These are phyloP conservation scores for Nematostella vectensis DNA, from an alignment of 92 coral and sea anemone genomes.

Conservation along the genomic window DNA sequence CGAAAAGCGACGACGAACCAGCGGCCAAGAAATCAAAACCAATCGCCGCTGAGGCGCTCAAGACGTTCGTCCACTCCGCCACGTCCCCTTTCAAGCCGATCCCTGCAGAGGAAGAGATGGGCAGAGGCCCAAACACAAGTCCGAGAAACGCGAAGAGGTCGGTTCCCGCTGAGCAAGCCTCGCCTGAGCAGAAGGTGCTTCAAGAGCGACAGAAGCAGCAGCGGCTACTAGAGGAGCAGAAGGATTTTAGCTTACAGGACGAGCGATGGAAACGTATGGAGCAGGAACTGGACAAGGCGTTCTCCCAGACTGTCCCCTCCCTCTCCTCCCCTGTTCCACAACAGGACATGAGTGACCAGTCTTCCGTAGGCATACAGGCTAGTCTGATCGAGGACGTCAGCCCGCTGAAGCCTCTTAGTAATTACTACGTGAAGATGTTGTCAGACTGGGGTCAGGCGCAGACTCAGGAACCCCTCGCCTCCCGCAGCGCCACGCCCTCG, in stretches of 20 bases:
- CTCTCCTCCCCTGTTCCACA: slow-evolving; percentile 41
- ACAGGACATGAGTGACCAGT: slow-evolving; percentile 41
- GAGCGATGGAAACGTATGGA: slow-evolving; percentile 81
- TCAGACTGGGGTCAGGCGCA: too few species aligned
- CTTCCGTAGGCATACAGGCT: slow-evolving; percentile 80
- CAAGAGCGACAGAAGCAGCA: slow-evolving; percentile 70
- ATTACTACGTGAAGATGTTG: slow-evolving; percentile 34
- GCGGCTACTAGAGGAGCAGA: slow-evolving; percentile 65
- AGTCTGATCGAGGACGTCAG: slow-evolving; percentile 74
- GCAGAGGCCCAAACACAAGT: background rate
- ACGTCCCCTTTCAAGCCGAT: slow-evolving; percentile 55
- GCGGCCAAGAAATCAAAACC: slow-evolving; percentile 43
- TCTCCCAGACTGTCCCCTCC: slow-evolving; percentile 30
- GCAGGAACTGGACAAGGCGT: slow-evolving; percentile 65
- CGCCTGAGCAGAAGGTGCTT: slow-evolving; percentile 76
- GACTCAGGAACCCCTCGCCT: slow-evolving; percentile 7
- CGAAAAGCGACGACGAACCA: slow-evolving; percentile 21
- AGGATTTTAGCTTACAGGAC: slow-evolving; percentile 57
- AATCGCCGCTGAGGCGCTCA: slow-evolving; percentile 24
- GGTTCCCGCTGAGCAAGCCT: slow-evolving; percentile 14
- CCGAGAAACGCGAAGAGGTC: slow-evolving; percentile 2
- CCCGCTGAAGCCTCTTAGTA: slow-evolving; percentile 72
- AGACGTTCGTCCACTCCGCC: slow-evolving; percentile 48
- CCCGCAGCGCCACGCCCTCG: slow-evolving; percentile 13
- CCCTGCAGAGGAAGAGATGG: slow-evolving; percentile 4